Evolutionary conservation across 1,140 invertebrate genomes (phyloP).

Genomic region (Drosophila cardini): DNA sequence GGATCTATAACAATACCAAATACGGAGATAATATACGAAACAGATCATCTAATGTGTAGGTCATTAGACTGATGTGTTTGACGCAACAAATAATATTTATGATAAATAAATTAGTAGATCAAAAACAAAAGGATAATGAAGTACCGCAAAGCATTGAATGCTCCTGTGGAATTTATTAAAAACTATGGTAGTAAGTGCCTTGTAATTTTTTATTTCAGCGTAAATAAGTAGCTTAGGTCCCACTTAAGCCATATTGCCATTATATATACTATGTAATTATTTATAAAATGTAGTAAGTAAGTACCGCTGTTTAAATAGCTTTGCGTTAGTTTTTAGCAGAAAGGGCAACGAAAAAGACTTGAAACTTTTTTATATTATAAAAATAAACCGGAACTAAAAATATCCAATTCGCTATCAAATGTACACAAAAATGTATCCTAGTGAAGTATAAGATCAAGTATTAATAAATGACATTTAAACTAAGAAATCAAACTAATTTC

Average conservation of each 20-base stretch:
- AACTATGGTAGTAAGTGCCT: constrained; percentile 45
- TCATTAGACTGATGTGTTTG: constrained; percentile 28
- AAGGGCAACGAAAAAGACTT: constrained; percentile 71
- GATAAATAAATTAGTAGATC: no score
- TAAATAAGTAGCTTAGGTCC: constrained; percentile 30
- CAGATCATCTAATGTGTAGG: not conserved
- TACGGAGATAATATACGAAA: constrained; percentile 20
- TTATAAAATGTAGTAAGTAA: constrained; percentile 63
- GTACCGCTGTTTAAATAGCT: constrained; percentile 50
- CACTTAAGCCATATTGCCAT: constrained; percentile 68
- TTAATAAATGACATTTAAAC: constrained; percentile 39
- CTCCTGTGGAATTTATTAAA: constrained; percentile 39
- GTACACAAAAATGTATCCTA: constrained; percentile 34
- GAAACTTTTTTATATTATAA: constrained; percentile 54
- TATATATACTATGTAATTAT: constrained; percentile 77
- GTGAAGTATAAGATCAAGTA: constrained; percentile 48
- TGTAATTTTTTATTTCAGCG: constrained; percentile 45
- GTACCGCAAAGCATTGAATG: constrained; percentile 58
- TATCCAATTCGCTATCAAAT: constrained; percentile 11
- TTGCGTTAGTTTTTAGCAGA: constrained; percentile 52
- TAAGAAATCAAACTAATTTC: not conserved
- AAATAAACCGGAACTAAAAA: constrained; percentile 26
- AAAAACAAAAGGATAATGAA: constrained; percentile 19
- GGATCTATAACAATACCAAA: constrained; percentile 50
- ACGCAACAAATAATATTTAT: constrained; percentile 16